phyloP scores from a whole-genome alignment of 1,140 invertebrate species.

The Campoletis sonorensis region DNA sequence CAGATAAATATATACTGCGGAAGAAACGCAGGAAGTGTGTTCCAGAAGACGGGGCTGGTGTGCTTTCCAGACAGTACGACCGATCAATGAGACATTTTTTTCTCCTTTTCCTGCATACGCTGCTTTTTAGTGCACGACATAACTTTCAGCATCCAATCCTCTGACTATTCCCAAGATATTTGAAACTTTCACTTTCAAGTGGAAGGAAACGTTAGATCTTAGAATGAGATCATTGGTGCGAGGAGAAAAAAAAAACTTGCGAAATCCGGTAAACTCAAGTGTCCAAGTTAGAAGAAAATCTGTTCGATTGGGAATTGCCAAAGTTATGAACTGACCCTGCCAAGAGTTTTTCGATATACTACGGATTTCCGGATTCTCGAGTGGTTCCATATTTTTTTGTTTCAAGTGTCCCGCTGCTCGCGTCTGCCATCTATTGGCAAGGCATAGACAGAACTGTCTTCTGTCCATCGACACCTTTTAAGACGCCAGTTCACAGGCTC shows the following conservation, averaged over 20 bases:
- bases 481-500: background rate
- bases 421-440: slow-evolving; percentile 40
- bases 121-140: background rate
- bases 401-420: background rate
- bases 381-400: slow-evolving; percentile 4
- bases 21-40: slow-evolving; percentile 47
- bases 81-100: slow-evolving; percentile 35
- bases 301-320: slow-evolving; percentile 51
- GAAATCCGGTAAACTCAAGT: slow-evolving; percentile 59
- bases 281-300: background rate
- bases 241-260: slow-evolving; percentile 47
- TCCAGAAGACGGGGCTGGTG: slow-evolving; percentile 25
- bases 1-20: slow-evolving; percentile 47
- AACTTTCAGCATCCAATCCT: background rate
- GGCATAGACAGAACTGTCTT: slow-evolving; percentile 47
- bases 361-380: slow-evolving; percentile 64
- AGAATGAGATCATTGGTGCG: background rate
- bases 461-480: slow-evolving; percentile 52
- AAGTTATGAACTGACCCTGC: slow-evolving; percentile 49
- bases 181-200: slow-evolving; percentile 24
- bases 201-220: slow-evolving; percentile 10
- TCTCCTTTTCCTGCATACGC: slow-evolving; percentile 8
- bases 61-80: slow-evolving; percentile 1
- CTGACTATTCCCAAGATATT: background rate
- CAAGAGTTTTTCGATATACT: slow-evolving; percentile 55